Evolutionary conservation across 2,797 vertebrate genomes (phyloP).

Genomic region (Sebastes wilsoni): DNA sequence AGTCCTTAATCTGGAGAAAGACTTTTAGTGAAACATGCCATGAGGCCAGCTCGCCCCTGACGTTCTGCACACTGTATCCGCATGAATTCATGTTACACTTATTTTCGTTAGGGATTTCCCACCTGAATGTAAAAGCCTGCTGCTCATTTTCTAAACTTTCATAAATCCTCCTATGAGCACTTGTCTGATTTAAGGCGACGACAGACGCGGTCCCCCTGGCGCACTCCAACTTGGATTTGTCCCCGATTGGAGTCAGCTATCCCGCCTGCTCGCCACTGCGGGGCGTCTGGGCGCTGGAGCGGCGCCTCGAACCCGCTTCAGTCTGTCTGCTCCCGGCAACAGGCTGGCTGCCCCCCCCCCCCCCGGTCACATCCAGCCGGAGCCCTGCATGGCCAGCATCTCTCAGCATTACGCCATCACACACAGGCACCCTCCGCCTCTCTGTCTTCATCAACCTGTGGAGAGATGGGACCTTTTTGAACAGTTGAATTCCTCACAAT

Average conservation of each 20-base stretch:
- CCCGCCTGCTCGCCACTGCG: conserved; percentile 80
- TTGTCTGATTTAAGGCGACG: conserved; percentile 50
- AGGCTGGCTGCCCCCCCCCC: conserved; percentile 13
- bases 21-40: not conserved
- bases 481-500: not conserved
- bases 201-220: conserved; percentile 36
- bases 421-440: not conserved
- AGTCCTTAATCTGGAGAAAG: not conserved
- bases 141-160: conserved; percentile 54
- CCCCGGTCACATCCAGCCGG: not conserved
- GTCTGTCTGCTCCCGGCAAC: conserved; percentile 31
- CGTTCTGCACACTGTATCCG: not conserved
- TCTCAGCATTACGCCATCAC: conserved; percentile 11
- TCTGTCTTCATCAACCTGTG: not conserved
- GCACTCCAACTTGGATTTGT: conserved; percentile 44
- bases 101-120: conserved; percentile 44
- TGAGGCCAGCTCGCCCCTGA: not conserved
- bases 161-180: conserved; percentile 48
- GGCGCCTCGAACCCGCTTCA: conserved; percentile 49
- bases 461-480: conserved; percentile 3
- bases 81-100: conserved; percentile 24
- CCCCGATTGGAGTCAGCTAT: conserved; percentile 40
- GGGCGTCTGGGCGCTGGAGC: conserved; percentile 86
- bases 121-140: conserved; percentile 41
- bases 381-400: conserved; percentile 5